Evolutionary conservation across 2,888 invertebrate genomes (phyloP).

Genomic region (Cantharis rustica): DNA sequence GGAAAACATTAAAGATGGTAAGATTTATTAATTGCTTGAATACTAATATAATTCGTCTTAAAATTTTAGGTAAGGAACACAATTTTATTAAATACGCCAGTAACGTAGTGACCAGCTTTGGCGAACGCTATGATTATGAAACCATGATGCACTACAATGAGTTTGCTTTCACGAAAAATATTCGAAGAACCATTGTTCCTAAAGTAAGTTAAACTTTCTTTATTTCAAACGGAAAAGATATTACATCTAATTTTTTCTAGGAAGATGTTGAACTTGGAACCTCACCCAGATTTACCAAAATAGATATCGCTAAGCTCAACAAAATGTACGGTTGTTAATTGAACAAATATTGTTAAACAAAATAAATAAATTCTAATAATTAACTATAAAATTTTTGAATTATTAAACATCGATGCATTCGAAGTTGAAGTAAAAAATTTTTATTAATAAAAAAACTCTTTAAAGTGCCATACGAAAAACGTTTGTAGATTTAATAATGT

Average conservation of each 20-base stretch:
- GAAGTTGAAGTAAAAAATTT: too few species aligned
- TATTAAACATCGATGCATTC: too few species aligned
- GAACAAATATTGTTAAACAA: too few species aligned
- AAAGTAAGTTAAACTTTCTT: slow-evolving; percentile 44
- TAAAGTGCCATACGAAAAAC: too few species aligned
- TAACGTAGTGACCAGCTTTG: slow-evolving; percentile 68
- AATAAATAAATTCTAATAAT: too few species aligned
- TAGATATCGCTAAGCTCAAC: slow-evolving; percentile 62
- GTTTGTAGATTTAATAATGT: too few species aligned
- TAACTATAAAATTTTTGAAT: too few species aligned
- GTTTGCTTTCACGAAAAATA: slow-evolving; percentile 70
- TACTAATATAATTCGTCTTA: not conserved
- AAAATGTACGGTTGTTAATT: slow-evolving; percentile 58
- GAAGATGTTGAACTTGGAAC: slow-evolving; percentile 61
- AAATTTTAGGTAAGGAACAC: slow-evolving; percentile 58
- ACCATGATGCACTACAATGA: slow-evolving; percentile 77
- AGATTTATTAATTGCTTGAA: not conserved
- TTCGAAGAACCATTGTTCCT: slow-evolving; percentile 68
- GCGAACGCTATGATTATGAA: slow-evolving; percentile 69
- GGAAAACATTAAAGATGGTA: slow-evolving; percentile 65
- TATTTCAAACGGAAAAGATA: too few species aligned
- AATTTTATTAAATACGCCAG: slow-evolving; percentile 71
- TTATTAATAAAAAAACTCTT: too few species aligned
- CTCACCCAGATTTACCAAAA: slow-evolving; percentile 61
- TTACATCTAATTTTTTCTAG: not conserved